phyloP scores from a whole-genome alignment of 2,888 invertebrate genomes.

The Ophraella communa region DNA sequence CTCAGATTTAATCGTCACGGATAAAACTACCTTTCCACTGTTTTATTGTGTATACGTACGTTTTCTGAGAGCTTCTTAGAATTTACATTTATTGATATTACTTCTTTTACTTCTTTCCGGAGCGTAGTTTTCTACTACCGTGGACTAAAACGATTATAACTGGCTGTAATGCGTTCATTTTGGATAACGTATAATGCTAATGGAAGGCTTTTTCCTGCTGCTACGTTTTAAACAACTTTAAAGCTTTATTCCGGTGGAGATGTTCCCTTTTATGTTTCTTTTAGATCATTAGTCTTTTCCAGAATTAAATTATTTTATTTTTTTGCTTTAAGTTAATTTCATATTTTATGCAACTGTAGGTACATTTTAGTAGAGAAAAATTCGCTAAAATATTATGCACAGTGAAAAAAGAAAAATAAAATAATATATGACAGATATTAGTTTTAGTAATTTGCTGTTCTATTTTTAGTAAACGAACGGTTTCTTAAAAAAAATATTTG shows the following conservation, averaged over 20 bases:
- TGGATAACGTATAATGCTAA: constrained; percentile 28
- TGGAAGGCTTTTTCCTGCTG: constrained; percentile 25
- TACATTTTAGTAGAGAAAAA: background rate
- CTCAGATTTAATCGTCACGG: constrained; percentile 32
- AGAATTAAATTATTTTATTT: background rate
- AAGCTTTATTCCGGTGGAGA: constrained; percentile 19
- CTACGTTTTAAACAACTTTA: constrained; percentile 22
- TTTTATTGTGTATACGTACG: constrained; percentile 35
- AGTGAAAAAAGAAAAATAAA: no score
- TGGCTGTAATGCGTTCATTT: constrained; percentile 29
- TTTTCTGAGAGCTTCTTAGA: constrained; percentile 30
- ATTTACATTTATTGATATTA: constrained; percentile 46
- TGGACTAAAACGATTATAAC: constrained; percentile 32
- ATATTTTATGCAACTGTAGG: background rate
- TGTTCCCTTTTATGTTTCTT: constrained; percentile 10
- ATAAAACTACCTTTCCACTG: constrained; percentile 23
- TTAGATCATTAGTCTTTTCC: constrained; percentile 14
- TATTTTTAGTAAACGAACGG: no score
- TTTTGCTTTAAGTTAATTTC: background rate
- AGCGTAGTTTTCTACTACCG: constrained; percentile 20
- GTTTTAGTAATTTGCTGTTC: no score
- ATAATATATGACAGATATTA: no score
- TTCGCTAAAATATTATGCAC: no score
- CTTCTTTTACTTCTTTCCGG: constrained; percentile 35
- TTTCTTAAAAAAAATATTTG: no score